phyloP scores from a whole-genome alignment of 1,140 invertebrate species.

The Scaptomyza pallida region DNA sequence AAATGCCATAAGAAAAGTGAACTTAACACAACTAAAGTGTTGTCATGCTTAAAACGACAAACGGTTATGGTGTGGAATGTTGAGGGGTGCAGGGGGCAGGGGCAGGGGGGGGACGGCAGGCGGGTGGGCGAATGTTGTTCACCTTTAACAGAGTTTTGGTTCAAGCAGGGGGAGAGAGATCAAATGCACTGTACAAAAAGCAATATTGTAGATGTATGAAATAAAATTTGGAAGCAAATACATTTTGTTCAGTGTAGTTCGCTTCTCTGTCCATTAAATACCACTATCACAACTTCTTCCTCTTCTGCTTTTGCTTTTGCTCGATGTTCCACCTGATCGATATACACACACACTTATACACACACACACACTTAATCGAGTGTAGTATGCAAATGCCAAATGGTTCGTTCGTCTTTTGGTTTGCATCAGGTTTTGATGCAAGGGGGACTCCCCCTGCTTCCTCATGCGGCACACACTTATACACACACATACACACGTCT shows the following conservation, averaged over 20 bases:
- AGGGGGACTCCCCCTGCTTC: neutral
- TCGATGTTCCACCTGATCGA: constrained; percentile 64
- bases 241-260: constrained; percentile 4
- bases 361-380: constrained; percentile 7
- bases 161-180: constrained; percentile 14
- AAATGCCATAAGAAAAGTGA: constrained; percentile 60
- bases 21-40: constrained; percentile 7
- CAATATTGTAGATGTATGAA: too few species aligned
- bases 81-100: neutral
- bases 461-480: neutral
- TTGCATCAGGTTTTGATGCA: constrained; percentile 55
- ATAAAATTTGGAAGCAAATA: neutral
- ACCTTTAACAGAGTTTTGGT: constrained; percentile 60
- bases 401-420: constrained; percentile 55
- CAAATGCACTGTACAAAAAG: neutral
- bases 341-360: constrained; percentile 19
- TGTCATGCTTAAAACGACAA: too few species aligned
- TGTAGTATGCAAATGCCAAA: constrained; percentile 76
- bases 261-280: constrained; percentile 34
- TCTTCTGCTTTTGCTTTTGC: constrained; percentile 27
- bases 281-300: neutral
- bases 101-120: constrained; percentile 11
- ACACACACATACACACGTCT: too few species aligned
- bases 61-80: too few species aligned
- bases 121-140: constrained; percentile 63